Base-by-base conservation (phyloP, 2,888 invertebrate species). In the Drosophila aldrichi region DNA sequence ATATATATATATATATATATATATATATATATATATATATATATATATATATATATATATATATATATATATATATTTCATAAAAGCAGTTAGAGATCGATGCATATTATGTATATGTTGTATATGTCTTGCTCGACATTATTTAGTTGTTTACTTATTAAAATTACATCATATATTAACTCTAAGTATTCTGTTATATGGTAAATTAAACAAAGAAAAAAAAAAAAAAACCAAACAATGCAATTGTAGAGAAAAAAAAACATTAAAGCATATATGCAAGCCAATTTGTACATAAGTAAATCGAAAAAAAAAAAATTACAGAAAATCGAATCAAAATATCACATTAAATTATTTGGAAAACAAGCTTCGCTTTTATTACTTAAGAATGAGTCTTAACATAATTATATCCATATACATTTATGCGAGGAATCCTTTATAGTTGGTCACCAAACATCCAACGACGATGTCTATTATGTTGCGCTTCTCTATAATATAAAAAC, bases 271-370 rank as follows among this genome's bases (percentile, higher is more conserved):
- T 79, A 71, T 78, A 77, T 74, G 77, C 74, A 74, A 71, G 86
- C 86, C 89, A 86, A 84, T 77, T 74, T 87, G 88, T 86, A 86
- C 65, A 87, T 79, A 86, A 78, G 70, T 70, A 62, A 74, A 71
- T 59, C 55, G 68, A 61, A 52, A 68, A 29, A 8, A 68, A 63
- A 59, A 62, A 68, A 59, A 61, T 52, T 51, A 52, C 65, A 70
- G 62, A 61, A 66, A 81, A 74, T 82, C 67, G 78, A 84, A 74
- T 34, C 32, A 18, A 74, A 71, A 74, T 66, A 73, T 72, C 70
- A 78, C 74, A 89, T 79, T 78, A 76, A 83, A 78, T 77, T 86
- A 82, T 88, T 89, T 81, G 76, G 74, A 82, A 82, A 79, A 84
- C 55, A 69, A 85, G 77, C 70, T 66, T 77, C 74, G 70, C 70